Conservation (phyloP, 2,888 invertebrate species). For the Tethea ocularis region DNA sequence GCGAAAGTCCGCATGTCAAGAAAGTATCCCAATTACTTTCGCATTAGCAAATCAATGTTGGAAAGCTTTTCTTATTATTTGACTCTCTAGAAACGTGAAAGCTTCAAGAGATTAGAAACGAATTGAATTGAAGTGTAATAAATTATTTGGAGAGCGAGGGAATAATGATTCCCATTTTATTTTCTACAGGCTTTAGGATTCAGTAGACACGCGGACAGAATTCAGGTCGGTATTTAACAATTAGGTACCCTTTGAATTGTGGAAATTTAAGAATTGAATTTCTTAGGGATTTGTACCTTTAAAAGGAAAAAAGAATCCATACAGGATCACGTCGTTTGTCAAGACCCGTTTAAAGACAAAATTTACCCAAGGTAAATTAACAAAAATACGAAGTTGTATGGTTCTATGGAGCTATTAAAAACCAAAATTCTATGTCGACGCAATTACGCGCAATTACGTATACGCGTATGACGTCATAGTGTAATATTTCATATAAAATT, state of each 20-base stretch:
- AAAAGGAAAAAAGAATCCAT: too few relatives aligned
- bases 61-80: conserved; percentile 1
- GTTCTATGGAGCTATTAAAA: too few relatives aligned
- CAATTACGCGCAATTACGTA: too few relatives aligned
- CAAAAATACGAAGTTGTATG: too few relatives aligned
- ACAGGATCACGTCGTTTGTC: too few relatives aligned
- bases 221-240: not conserved
- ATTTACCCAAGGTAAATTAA: too few relatives aligned
- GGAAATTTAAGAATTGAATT: too few relatives aligned
- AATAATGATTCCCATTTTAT: not conserved
- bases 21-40: not conserved
- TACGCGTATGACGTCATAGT: too few relatives aligned
- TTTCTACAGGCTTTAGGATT: not conserved
- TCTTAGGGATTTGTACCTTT: too few relatives aligned
- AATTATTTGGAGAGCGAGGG: not conserved
- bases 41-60: not conserved
- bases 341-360: too few relatives aligned
- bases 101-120: not conserved
- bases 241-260: not conserved
- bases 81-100: not conserved
- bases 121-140: conserved; percentile 4
- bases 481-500: too few relatives aligned
- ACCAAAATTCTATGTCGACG: too few relatives aligned
- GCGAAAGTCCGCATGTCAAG: not conserved
- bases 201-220: not conserved